Percentiles rank a stretch among this genome's conserved stretches.
Conservation (phyloP, 2,888 invertebrate genomes). For the Girardia tigrina region DNA sequence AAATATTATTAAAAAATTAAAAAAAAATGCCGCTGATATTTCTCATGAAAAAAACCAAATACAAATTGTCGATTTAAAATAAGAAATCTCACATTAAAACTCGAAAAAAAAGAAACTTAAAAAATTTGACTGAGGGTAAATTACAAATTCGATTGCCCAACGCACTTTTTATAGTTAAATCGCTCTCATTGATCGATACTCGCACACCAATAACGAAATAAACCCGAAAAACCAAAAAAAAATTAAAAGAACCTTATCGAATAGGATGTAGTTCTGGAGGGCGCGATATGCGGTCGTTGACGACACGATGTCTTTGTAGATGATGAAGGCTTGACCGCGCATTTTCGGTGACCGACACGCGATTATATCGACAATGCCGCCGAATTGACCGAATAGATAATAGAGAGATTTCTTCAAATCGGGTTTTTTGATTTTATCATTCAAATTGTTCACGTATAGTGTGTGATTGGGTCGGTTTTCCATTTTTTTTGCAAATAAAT, state of each 20-base stretch:
- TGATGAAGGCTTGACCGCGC: conserved; percentile 97
- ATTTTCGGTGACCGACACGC: conserved; percentile 87
- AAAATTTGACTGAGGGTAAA: no score
- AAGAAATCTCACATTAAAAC: no score
- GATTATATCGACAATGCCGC: conserved; percentile 89
- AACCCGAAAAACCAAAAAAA: no score
- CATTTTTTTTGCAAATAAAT: conserved; percentile 53
- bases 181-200: no score
- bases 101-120: no score
- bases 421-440: conserved; percentile 95
- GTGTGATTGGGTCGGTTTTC: conserved; percentile 82
- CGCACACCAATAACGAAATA: no score
- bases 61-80: no score
- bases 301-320: conserved; percentile 88
- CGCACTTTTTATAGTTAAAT: no score
- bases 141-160: no score
- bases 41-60: no score
- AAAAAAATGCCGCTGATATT: no score
- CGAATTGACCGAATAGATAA: conserved; percentile 97
- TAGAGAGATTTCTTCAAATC: conserved; percentile 86
- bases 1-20: no score
- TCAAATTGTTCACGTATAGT: conserved; percentile 94
- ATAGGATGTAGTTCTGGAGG: conserved; percentile 97
- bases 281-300: conserved; percentile 87
- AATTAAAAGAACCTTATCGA: conserved; percentile 57